Conservation (phyloP, 2,113 vertebrate species). For the Mastomys natalensis region DNA sequence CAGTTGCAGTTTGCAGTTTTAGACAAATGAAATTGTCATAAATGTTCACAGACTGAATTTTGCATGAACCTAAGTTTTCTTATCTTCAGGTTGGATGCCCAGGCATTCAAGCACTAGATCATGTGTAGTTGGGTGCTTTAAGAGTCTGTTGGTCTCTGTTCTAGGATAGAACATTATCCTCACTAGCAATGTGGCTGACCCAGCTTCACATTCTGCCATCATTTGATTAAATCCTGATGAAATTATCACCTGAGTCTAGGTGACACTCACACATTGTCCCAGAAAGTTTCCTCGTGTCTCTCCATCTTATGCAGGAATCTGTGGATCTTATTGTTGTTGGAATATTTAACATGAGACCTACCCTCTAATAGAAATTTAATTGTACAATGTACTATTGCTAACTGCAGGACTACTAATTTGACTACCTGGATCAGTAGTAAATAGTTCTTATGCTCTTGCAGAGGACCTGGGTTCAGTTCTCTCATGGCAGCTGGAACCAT, state of each 20-base stretch:
- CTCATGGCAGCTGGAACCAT: background rate
- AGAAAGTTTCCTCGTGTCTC: background rate
- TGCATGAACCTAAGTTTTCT: background rate
- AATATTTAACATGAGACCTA: background rate
- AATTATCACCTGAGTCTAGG: too few relatives aligned
- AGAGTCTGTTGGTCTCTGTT: background rate
- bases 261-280: background rate
- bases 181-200: background rate
- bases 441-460: background rate
- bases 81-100: background rate
- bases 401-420: background rate
- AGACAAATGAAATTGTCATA: background rate
- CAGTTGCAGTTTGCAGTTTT: constrained; percentile 6
- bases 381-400: background rate
- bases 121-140: background rate
- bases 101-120: background rate
- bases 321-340: background rate
- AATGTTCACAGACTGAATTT: background rate
- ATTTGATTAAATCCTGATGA: background rate
- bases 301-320: background rate
- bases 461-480: background rate
- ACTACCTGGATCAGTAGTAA: background rate
- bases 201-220: background rate
- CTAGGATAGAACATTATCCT: background rate
- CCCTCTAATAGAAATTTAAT: background rate